Evolutionary conservation across 2,113 vertebrate species (phyloP), one percentile per base, ranked within the genome.

Genomic region (Pogona vitticeps): DNA sequence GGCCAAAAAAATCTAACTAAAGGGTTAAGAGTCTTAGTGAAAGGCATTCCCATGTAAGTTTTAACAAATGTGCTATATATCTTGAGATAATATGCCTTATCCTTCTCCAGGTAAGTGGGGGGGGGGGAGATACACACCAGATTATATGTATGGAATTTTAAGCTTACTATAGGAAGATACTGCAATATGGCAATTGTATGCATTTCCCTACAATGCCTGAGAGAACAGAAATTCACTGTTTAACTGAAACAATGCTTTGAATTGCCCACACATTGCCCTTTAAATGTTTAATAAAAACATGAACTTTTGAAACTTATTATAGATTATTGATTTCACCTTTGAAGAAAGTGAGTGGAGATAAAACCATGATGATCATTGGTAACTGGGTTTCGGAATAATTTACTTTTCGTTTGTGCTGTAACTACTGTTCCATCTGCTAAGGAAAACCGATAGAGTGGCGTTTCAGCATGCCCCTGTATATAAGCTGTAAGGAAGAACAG

Each of bases 391-490:
- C 97, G 97, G 75, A 98, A 98, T 10, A 99, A 96, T 88, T 98
- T 98, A 75, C 97, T 99, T 90, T 98, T 98, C 0, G 99, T 99
- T 91, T 98, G 98, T 4, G 98, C 99, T 0, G 98, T 98, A 91
- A 99, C 98, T 87, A 97, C 96, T 2, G 98, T 99, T 80, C 99
- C 99, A 88, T 99, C 98, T 6, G 98, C 97, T 87, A 99, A 95
- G 0, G 98, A 99, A 93, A 99, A 99, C 52, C 98, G 97, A 90
- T 99, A 99, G 6, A 98, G 80, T 0, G 99, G 98, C 0, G 98
- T 99, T 95, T 99, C 98, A 2, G 99, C 97, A 31, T 98, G 97
- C 21, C 98, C 98, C 18, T 97, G 97, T 28, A 97, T 96, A 72
- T 98, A 98, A 87, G 98, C 99, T 99, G 93, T 68, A 90, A 90